Evolutionary conservation across 2,888 invertebrate genomes (phyloP), one percentile per base, ranked within the genome.

Genomic region (Drosophila kuntzei): DNA sequence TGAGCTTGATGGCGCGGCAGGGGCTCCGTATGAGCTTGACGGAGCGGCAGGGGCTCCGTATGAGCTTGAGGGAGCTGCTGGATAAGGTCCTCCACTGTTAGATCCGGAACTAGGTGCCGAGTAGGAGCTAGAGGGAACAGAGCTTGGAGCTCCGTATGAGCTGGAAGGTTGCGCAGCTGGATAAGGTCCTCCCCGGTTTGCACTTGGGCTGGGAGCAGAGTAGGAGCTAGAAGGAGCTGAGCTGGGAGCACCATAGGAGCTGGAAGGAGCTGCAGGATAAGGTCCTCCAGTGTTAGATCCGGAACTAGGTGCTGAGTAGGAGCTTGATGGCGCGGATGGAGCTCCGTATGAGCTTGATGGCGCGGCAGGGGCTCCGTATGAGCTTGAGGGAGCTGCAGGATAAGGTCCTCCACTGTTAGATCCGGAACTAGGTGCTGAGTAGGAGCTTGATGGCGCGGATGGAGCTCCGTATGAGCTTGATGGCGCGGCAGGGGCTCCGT

Each of bases 401-500:
- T 73, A 73, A 0, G 73, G 20, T 14, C 74, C 64, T 0, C 74
- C 69, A 3, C 47, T 54, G 34, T 14, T 64, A 1, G 55, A 32
- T 1, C 61, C 34, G 0, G 41, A 14, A 12, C 71, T 76, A 0
- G 76, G 74, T 4, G 78, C 77, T 0, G 64, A 64, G 47, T 77
- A 77, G 1, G 76, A 76, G 59, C 49, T 62, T 2, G 70, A 70
- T 1, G 70, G 70, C 1, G 18, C 63, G 4, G 51, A 16, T 25
- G 92, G 92, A 3, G 91, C 91, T n/a, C 91, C 91, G 22, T 91
- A 91, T 4, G 76, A 69, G 82, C 61, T 51, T 54, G 79, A 78
- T 36, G 88, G 73, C 14, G 71, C 71, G 25, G 76, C 66, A 3
- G 80, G 79, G 2, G 91, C 91, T n/a, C 91, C 91, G 22, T 91